Conservation (phyloP, 2,797 vertebrate species). For the Sciurus vulgaris region DNA sequence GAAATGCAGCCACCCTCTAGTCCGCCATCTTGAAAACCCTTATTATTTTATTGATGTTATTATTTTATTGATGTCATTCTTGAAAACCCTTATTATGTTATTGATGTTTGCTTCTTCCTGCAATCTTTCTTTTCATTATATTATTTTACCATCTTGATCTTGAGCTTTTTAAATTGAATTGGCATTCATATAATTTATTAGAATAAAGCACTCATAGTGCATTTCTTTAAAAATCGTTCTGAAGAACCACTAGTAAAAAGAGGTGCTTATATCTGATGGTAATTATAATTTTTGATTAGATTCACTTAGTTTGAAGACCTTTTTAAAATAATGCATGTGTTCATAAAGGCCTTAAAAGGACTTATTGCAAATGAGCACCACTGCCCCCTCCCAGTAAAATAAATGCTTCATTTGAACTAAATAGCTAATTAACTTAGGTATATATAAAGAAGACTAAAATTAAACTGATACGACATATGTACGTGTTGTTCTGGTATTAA, state of each 20-base stretch:
- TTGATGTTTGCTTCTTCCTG: slow-evolving; percentile 35
- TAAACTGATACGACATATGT: background rate
- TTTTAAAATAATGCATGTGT: background rate
- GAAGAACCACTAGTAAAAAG: slow-evolving; percentile 14
- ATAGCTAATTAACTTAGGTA: background rate
- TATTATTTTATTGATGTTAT: no score
- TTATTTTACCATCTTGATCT: background rate
- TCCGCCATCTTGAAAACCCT: no score
- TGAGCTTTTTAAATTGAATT: slow-evolving; percentile 45
- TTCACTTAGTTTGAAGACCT: background rate
- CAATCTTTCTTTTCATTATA: background rate
- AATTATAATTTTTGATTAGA: slow-evolving; percentile 29
- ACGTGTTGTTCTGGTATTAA: background rate
- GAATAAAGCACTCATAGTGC: background rate
- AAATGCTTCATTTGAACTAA: slow-evolving; percentile 18
- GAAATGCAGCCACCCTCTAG: no score
- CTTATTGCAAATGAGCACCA: background rate
- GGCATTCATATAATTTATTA: background rate
- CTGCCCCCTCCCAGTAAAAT: background rate
- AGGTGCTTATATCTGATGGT: background rate
- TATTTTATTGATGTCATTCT: no score
- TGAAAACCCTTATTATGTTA: no score
- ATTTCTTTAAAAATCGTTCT: background rate
- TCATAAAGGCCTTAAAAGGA: background rate
- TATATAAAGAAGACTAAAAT: background rate